Base-by-base conservation (phyloP, 2,888 invertebrate species). In the Caenorhabditis afra region DNA sequence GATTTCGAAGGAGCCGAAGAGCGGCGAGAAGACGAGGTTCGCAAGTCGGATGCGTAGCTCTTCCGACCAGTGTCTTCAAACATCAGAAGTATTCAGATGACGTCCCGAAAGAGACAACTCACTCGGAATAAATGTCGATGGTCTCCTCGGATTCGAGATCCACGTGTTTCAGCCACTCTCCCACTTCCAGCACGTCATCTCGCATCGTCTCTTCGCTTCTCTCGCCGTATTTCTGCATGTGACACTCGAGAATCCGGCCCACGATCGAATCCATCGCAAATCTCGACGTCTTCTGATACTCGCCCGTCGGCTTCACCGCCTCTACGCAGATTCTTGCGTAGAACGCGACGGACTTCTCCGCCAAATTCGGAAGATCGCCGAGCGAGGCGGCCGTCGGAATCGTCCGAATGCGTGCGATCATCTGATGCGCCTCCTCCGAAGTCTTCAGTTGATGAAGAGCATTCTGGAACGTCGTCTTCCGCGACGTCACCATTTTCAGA, bases 91-190 rank as follows among this genome's bases (percentile, higher is more conserved):
- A 1, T 2, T 14, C 2, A 12, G n/a, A 52, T 12, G 14, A 12
- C 4, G 12, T 29, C 14, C n/a, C 14, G 3, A 23, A 44, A 37
- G 52, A n/a, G n/a, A n/a, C n/a, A n/a, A 55, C 67, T 44, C 8
- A 77, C 76, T 65, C 64, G 5, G 68, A 65, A 29, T 57, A 70
- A 12, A 77, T 52, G 55, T 66, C 65, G 22, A 61, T 52, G 10
- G 50, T 49, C 14, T 64, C 50, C 11, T 67, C 35, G 0, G 45
- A 29, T 29, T 29, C n/a, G 37, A 77, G 64, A 61, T 66, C 77
- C n/a, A 77, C 45, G 23, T 55, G 22, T 35, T 59, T 65, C 20
- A 77, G 37, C 77, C 77, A 77, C 18, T 77, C 77, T 47, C 77
- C 77, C 0, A 77, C 67, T 22, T 16, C 44, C 44, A 77, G 35